These are phyloP conservation scores for Brachyalestes nurse DNA, from an alignment of 2,797 vertebrate species.

Conservation along the genomic window DNA sequence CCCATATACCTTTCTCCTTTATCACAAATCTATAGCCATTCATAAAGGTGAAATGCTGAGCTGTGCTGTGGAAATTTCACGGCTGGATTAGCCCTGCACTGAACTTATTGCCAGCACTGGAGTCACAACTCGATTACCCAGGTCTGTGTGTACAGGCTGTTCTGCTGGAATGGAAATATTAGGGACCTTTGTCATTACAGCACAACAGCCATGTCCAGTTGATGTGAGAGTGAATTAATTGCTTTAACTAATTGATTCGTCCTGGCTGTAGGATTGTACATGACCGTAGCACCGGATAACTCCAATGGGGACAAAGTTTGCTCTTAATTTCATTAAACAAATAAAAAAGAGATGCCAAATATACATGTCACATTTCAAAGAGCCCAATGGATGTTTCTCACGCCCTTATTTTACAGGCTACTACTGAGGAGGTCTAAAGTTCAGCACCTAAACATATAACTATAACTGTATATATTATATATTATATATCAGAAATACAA, in stretches of 20 bases:
- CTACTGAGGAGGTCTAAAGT: neutral
- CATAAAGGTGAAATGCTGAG: constrained; percentile 1
- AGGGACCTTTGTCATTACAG: neutral
- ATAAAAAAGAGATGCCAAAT: no score
- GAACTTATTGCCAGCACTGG: constrained; percentile 19
- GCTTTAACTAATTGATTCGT: neutral
- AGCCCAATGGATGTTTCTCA: neutral
- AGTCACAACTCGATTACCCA: constrained; percentile 14
- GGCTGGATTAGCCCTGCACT: constrained; percentile 5
- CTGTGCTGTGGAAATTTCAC: constrained; percentile 40
- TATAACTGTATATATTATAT: no score
- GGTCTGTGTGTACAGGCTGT: neutral
- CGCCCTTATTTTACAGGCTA: neutral
- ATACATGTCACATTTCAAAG: neutral
- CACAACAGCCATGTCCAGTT: neutral
- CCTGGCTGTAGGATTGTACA: neutral
- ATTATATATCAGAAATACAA: neutral
- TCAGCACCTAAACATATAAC: neutral
- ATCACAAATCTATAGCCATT: constrained; percentile 17
- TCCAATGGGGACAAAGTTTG: constrained; percentile 11
- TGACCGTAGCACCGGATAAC: neutral
- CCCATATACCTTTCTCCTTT: constrained; percentile 7
- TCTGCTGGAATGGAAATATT: constrained; percentile 34
- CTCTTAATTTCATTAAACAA: neutral
- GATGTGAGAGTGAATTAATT: constrained; percentile 9